Evolutionary conservation across 2,797 vertebrate species (phyloP), one percentile per base, ranked within the genome.

Genomic region (Varecia variegata): DNA sequence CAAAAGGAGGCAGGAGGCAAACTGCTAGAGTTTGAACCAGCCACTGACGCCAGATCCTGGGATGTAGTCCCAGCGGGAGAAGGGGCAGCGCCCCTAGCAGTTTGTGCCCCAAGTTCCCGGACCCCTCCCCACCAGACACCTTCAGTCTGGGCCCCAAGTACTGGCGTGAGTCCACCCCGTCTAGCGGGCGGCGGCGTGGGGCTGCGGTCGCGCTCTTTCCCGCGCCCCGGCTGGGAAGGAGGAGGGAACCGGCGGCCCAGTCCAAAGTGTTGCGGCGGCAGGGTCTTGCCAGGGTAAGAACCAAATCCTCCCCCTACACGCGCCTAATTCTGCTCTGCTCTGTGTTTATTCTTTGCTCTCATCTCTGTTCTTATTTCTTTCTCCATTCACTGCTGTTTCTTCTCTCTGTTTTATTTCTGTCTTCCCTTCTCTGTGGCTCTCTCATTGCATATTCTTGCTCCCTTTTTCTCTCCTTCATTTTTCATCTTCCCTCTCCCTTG

Each of bases 171-270:
- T 20, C 14, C 11, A 54, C 7, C 32, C 45, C 15, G 52, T 20
- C 7, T 21, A 20, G 52, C 52, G 52, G 21, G 38, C 12, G 1
- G 1, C 21, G 12, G 18, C 20, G 54, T 68, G 12, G 35, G 67
- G 5, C 12, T 25, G 21, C 9, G 14, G 17, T 32, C 1, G 21
- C 14, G 56, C 52, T 11, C n/a, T 43, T 30, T 1, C 32, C 62
- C 10, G 12, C 13, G 14, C 7, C 1, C 20, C 30, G 23, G 67
- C 27, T 15, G 32, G 23, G 84, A 11, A 23, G 15, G 17, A 43
- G 35, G 4, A 68, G 25, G 20, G 47, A 10, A 10, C 25, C 11
- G 1, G n/a, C 11, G 0, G 27, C 58, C 30, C 32, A 3, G 0
- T 11, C 0, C 23, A 17, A n/a, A 27, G 45, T 4, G 20, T 2